phyloP scores from a whole-genome alignment of 2,797 vertebrate genomes.

The Rhynchonycteris naso region DNA sequence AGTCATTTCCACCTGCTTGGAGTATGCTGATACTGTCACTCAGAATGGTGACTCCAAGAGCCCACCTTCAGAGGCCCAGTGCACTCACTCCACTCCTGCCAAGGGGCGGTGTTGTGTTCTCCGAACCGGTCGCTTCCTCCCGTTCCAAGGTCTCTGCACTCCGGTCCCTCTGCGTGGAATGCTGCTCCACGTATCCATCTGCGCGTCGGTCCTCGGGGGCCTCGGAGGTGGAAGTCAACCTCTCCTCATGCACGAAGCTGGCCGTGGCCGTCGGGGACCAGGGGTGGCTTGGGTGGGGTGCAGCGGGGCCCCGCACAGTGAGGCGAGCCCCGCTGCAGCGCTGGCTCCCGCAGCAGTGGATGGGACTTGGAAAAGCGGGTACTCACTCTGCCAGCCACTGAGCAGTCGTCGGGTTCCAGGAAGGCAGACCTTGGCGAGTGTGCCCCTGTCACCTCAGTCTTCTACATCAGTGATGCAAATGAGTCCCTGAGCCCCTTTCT shows the following conservation, averaged over 20 bases:
- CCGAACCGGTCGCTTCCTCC: accelerated
- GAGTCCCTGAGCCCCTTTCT: background rate
- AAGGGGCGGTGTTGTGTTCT: background rate
- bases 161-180: accelerated
- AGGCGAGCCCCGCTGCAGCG: background rate
- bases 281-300: background rate
- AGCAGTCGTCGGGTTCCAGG: accelerated
- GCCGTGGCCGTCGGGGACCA: background rate
- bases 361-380: background rate
- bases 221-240: background rate
- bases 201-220: background rate
- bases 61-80: background rate
- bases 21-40: background rate
- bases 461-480: background rate
- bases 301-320: too few species aligned
- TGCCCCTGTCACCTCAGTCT: background rate
- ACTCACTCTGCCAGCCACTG: accelerated
- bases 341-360: background rate
- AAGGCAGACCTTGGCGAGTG: background rate
- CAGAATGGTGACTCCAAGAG: background rate
- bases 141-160: accelerated
- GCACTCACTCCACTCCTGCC: background rate
- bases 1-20: background rate
- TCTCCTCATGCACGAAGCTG: background rate
- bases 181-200: accelerated